These are phyloP conservation scores for Phlogophora meticulosa DNA, from an alignment of 2,888 invertebrate species.

Conservation along the genomic window DNA sequence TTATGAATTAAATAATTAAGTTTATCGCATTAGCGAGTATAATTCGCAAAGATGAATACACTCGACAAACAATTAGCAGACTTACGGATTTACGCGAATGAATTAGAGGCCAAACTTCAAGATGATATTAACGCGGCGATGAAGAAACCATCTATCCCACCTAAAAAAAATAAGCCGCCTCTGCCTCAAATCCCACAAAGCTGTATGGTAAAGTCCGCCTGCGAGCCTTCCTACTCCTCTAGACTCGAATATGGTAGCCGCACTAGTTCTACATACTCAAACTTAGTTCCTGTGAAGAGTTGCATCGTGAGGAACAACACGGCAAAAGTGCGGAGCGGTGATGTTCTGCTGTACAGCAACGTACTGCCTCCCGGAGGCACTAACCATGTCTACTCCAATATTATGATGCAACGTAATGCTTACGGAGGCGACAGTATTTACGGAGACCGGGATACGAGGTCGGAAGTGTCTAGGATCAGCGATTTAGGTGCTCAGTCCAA, in stretches of 20 bases:
- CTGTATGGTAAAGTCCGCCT: constrained; percentile 93
- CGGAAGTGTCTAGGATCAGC: constrained; percentile 88
- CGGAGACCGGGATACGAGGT: constrained; percentile 82
- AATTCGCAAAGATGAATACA: constrained; percentile 81
- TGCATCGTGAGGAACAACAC: constrained; percentile 88
- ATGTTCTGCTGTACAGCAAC: constrained; percentile 87
- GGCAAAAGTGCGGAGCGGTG: constrained; percentile 83
- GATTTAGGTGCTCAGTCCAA: constrained; percentile 91
- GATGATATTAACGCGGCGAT: constrained; percentile 88
- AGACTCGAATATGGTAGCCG: constrained; percentile 91
- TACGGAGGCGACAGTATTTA: constrained; percentile 88
- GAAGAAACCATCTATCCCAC: constrained; percentile 87
- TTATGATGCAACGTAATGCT: constrained; percentile 87
- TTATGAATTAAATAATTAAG: constrained; percentile 54
- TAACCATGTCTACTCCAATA: constrained; percentile 88
- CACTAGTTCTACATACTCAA: constrained; percentile 88
- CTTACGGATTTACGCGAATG: constrained; percentile 88
- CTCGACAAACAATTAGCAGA: constrained; percentile 88
- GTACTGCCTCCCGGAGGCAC: constrained; percentile 88
- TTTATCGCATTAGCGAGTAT: constrained; percentile 26
- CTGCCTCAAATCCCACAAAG: constrained; percentile 94
- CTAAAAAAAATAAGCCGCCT: constrained; percentile 87
- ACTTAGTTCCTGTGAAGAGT: constrained; percentile 89
- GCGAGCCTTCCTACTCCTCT: constrained; percentile 95
- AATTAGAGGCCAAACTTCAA: constrained; percentile 87